Evolutionary conservation across 2,797 vertebrate genomes (phyloP).

Genomic region (Petrocephalus schoutedeni): DNA sequence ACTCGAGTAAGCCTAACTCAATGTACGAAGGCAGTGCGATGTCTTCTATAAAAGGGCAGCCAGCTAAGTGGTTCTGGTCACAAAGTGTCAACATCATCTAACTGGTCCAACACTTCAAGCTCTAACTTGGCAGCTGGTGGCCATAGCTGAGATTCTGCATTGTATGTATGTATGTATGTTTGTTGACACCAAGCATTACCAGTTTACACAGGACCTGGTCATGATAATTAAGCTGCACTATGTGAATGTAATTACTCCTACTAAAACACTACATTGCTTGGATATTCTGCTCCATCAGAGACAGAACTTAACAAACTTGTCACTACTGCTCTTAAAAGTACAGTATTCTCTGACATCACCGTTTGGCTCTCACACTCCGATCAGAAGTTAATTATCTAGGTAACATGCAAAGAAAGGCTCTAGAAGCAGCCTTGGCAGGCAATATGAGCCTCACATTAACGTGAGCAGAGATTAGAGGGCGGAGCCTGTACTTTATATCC

Average conservation of each 20-base stretch:
- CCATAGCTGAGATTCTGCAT: background rate
- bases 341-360: background rate
- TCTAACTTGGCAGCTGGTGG: background rate
- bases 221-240: slow-evolving; percentile 11
- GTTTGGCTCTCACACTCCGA: background rate
- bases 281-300: background rate
- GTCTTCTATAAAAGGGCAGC: background rate
- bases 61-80: background rate
- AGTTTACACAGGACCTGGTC: background rate
- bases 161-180: background rate
- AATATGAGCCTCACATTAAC: background rate
- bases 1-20: background rate
- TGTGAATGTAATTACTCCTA: background rate
- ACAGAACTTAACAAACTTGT: background rate
- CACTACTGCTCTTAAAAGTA: slow-evolving; percentile 4
- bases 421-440: background rate
- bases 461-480: background rate
- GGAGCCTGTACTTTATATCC: background rate
- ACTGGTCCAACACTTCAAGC: background rate
- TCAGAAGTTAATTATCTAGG: slow-evolving; percentile 1
- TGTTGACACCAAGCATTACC: background rate
- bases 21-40: background rate
- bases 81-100: background rate
- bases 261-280: background rate
- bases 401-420: slow-evolving; percentile 4